These are phyloP conservation scores for Leuciscus waleckii DNA, from an alignment of 2,797 vertebrate genomes.

Conservation along the genomic window DNA sequence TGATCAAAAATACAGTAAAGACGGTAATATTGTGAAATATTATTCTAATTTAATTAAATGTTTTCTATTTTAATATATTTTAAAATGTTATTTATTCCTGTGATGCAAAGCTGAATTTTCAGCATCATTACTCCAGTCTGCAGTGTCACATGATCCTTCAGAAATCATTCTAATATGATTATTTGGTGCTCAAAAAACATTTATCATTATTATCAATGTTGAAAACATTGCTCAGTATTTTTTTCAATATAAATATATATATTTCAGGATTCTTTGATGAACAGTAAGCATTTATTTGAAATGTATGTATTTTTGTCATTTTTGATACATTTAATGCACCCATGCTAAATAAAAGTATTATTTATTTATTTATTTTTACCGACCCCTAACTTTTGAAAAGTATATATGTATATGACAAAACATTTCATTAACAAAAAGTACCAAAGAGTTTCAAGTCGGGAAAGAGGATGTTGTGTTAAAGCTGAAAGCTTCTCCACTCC, in stretches of 20 bases:
- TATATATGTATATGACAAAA: not conserved
- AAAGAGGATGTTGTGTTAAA: slow-evolving; percentile 33
- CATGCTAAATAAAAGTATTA: not conserved
- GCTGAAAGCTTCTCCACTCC: slow-evolving; percentile 54
- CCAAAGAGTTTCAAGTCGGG: slow-evolving; percentile 54
- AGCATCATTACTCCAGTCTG: not conserved
- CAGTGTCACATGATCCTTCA: not conserved
- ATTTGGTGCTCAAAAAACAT: not conserved
- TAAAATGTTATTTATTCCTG: not conserved
- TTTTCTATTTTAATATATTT: not conserved
- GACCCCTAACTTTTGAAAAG: not conserved
- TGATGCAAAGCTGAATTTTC: not conserved
- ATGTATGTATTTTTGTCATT: not conserved
- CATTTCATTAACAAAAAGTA: not conserved
- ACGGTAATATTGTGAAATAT: not conserved
- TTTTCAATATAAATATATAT: not conserved
- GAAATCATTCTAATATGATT: not conserved
- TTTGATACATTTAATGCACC: not conserved
- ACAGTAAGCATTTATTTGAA: not conserved
- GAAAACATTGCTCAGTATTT: not conserved
- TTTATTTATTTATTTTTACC: not conserved
- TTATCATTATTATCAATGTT: not conserved
- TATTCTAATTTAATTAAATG: not conserved
- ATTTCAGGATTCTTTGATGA: not conserved
- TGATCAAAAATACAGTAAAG: not conserved